Percentiles rank a stretch among this genome's conserved stretches.
These are phyloP conservation scores for Lycia hirtaria DNA, from an alignment of 2,888 invertebrate genomes.

Conservation along the genomic window DNA sequence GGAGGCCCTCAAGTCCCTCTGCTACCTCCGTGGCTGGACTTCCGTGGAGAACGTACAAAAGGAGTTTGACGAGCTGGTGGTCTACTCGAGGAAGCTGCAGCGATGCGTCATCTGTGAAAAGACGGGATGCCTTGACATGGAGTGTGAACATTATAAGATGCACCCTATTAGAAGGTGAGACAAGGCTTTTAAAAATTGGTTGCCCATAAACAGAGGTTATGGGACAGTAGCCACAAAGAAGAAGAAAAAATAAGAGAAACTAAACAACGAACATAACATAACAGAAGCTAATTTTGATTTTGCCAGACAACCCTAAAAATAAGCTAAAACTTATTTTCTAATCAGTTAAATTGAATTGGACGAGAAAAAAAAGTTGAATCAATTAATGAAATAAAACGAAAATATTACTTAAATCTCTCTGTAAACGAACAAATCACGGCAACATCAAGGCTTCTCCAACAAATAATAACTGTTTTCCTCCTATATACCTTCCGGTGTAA, in stretches of 20 bases:
- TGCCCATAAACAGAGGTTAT: background rate
- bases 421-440: background rate
- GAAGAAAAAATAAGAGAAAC: too few species aligned
- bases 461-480: background rate
- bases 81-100: conserved; percentile 68
- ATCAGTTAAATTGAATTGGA: too few species aligned
- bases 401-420: background rate
- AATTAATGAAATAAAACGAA: background rate
- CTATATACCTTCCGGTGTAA: background rate
- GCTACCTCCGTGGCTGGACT: conserved; percentile 85
- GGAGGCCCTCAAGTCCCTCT: conserved; percentile 80
- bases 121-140: conserved; percentile 44
- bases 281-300: too few species aligned
- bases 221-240: too few species aligned
- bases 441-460: background rate
- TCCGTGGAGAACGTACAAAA: conserved; percentile 71
- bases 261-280: too few species aligned
- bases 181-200: too few species aligned
- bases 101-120: conserved; percentile 69
- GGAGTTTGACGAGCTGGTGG: conserved; percentile 72
- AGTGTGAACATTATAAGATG: conserved; percentile 68
- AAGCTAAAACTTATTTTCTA: too few species aligned
- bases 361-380: too few species aligned
- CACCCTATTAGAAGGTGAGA: conserved; percentile 64
- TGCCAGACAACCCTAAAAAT: too few species aligned